phyloP scores from a whole-genome alignment of 2,888 invertebrate species.

The Allophyes oxyacanthae region DNA sequence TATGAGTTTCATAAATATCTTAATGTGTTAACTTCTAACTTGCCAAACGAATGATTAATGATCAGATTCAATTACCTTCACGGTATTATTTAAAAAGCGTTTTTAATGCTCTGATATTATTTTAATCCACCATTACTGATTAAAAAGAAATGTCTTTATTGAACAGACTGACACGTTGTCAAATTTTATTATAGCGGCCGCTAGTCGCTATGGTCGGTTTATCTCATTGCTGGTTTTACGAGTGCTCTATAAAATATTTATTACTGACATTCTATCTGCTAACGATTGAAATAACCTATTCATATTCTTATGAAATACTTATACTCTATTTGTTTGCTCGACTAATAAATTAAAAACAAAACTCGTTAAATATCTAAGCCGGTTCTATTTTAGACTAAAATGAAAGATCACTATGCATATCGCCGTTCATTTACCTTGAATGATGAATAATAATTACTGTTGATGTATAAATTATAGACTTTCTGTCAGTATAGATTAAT shows the following conservation, averaged over 20 bases:
- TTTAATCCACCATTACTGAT: slow-evolving; percentile 48
- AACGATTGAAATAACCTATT: slow-evolving; percentile 80
- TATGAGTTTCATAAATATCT: background rate
- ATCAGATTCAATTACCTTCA: slow-evolving; percentile 11
- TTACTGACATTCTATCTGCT: slow-evolving; percentile 79
- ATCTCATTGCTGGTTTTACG: slow-evolving; percentile 78
- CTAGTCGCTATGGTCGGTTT: slow-evolving; percentile 63
- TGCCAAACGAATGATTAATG: slow-evolving; percentile 1
- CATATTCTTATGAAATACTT: slow-evolving; percentile 83
- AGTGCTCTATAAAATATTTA: slow-evolving; percentile 84
- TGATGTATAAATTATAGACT: slow-evolving; percentile 78
- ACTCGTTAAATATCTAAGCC: slow-evolving; percentile 74
- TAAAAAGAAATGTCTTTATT: slow-evolving; percentile 60
- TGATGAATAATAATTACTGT: slow-evolving; percentile 82
- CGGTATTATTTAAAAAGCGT: slow-evolving; percentile 19
- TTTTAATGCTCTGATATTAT: slow-evolving; percentile 32
- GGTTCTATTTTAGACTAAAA: slow-evolving; percentile 79
- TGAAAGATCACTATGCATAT: slow-evolving; percentile 81
- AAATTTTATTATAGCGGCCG: slow-evolving; percentile 78
- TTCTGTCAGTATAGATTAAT: slow-evolving; percentile 82
- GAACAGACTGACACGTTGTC: slow-evolving; percentile 79
- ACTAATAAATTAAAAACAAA: slow-evolving; percentile 75
- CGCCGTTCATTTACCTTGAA: slow-evolving; percentile 83
- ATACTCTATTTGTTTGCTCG: slow-evolving; percentile 75
- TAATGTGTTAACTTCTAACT: background rate